Base-by-base conservation (phyloP, 2,113 vertebrate genomes). In the Notothenia coriiceps region DNA sequence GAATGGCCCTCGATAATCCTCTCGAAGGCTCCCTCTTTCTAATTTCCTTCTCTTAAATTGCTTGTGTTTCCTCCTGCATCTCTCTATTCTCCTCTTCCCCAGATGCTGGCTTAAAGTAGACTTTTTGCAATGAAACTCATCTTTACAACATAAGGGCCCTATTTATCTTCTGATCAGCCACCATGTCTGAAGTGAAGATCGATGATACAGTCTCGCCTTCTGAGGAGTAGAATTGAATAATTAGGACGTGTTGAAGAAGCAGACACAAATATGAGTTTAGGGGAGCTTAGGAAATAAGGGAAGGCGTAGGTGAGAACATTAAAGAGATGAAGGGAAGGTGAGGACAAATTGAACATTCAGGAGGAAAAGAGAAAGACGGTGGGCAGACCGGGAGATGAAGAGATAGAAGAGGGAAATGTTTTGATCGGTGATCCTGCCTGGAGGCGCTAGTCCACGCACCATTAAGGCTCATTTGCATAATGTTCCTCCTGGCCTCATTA, bases 391-490 rank as follows among this genome's bases (percentile, higher is more conserved):
- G 33, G 35, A 54, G 29, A 66, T 5, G 8, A 70, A 44, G 64
- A 66, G 46, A 65, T 68, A 22, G 13, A 73, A 51, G 55, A 35
- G 13, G 66, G 49, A 54, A 44, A 78, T 43, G 77, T 59, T 17
- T 67, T 76, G 76, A 89, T 66, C 1, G 17, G 77, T 84, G 85
- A 88, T 85, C 84, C 82, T 85, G 60, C 64, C 50, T 76, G 73
- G 47, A 73, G 73, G 66, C 80, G 74, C 62, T 54, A 14, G 68
- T 75, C 80, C 69, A 82, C 17, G 77, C 86, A 78, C 86, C 82
- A 86, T 92, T 91, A 85, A 85, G 52, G 46, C 84, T 88, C 79
- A 93, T 93, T 83, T 90, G 80, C 90, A 92, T 91, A 92, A 92
- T 87, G 88, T 80, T 91, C 72, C 79, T 88, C 62, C 46, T 83